Percentiles rank a stretch among this genome's conserved stretches.
Conservation (phyloP, 2,113 vertebrate species). For the Alouatta palliata region DNA sequence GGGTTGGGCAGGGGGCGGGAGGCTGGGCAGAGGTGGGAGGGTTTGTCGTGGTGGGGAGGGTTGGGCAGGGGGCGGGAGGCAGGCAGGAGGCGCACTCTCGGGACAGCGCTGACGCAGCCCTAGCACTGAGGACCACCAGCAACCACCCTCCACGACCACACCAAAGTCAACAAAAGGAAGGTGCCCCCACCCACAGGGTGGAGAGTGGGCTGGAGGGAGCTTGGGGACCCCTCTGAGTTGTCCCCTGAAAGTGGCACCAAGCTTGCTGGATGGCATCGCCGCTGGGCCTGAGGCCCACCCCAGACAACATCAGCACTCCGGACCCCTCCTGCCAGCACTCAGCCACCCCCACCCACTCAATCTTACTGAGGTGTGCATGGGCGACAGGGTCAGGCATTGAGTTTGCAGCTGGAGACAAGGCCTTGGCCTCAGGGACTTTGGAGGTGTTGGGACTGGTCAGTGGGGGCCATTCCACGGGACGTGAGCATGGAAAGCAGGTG, state of each 20-base stretch:
- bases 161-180: neutral
- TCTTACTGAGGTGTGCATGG: rapidly evolving
- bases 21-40: no score
- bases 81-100: rapidly evolving
- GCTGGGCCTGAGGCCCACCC: neutral
- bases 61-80: no score
- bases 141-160: rapidly evolving
- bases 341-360: neutral
- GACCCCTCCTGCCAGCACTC: neutral
- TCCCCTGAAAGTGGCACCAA: neutral
- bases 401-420: rapidly evolving
- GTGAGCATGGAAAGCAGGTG: rapidly evolving
- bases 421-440: rapidly evolving
- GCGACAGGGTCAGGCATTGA: rapidly evolving
- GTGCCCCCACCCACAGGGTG: no score
- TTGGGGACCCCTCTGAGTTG: neutral
- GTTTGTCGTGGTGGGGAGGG: no score
- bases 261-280: neutral
- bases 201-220: rapidly evolving
- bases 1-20: neutral
- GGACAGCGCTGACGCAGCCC: rapidly evolving
- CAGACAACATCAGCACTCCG: rapidly evolving
- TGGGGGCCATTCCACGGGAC: neutral
- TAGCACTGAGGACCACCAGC: rapidly evolving
- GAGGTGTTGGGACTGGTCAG: rapidly evolving